Evolutionary conservation across 2,888 invertebrate species (phyloP).

Genomic region (Trypoxylon attenuatum): DNA sequence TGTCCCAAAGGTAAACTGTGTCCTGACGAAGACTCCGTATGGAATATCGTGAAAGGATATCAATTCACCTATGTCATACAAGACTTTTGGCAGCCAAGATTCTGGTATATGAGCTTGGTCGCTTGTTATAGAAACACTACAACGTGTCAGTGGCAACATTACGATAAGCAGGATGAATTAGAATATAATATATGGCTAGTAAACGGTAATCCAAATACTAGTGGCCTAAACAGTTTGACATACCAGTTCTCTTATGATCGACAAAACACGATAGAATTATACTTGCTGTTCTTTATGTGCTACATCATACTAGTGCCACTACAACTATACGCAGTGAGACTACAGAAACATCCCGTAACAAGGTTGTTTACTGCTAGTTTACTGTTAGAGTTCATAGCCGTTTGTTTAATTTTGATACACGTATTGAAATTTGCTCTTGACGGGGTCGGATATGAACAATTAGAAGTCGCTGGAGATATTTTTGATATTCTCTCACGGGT

Average conservation of each 20-base stretch:
- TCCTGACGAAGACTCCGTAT: slow-evolving; percentile 89
- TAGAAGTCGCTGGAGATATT: slow-evolving; percentile 93
- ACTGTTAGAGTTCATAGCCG: slow-evolving; percentile 88
- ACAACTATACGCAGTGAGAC: slow-evolving; percentile 92
- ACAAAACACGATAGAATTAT: slow-evolving; percentile 93
- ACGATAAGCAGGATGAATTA: slow-evolving; percentile 78
- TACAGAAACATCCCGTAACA: slow-evolving; percentile 93
- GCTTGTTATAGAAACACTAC: slow-evolving; percentile 90
- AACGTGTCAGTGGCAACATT: slow-evolving; percentile 90
- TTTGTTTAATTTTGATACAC: slow-evolving; percentile 91
- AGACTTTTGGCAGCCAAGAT: slow-evolving; percentile 92
- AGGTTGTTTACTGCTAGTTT: slow-evolving; percentile 92
- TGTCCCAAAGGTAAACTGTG: slow-evolving; percentile 87
- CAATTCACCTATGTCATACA: slow-evolving; percentile 97
- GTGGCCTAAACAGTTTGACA: slow-evolving; percentile 89
- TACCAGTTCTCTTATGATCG: slow-evolving; percentile 98
- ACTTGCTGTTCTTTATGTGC: slow-evolving; percentile 89
- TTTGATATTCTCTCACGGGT: slow-evolving; percentile 94
- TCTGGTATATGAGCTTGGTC: slow-evolving; percentile 97
- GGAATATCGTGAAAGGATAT: slow-evolving; percentile 89
- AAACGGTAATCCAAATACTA: slow-evolving; percentile 94
- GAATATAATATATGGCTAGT: slow-evolving; percentile 96
- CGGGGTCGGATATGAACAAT: slow-evolving; percentile 88
- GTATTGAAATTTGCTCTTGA: slow-evolving; percentile 93
- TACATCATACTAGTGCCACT: slow-evolving; percentile 91